A percentile compares a stretch with the other conserved stretches of the same genome.
phyloP scores from a whole-genome alignment of 2,888 invertebrate genomes.

The Epinotia nisella region DNA sequence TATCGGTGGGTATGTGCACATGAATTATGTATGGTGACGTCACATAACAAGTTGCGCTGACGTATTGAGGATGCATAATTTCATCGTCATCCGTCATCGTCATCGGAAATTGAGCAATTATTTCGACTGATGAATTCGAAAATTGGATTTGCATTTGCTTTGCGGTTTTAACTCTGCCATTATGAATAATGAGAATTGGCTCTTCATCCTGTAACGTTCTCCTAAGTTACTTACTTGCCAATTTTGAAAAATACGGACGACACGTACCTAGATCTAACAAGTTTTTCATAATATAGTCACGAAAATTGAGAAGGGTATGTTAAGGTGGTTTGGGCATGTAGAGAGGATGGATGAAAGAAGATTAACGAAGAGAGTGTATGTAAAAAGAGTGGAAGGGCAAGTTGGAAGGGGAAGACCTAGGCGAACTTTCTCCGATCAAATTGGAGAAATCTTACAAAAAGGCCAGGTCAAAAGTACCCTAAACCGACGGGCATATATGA shows the following conservation, averaged over 20 bases:
- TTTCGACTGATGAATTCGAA: conserved; percentile 25
- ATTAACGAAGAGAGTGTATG: no score
- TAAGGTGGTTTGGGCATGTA: no score
- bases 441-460: no score
- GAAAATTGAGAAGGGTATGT: no score
- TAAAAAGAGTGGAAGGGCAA: no score
- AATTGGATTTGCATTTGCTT: conserved; percentile 22
- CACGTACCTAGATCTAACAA: no score
- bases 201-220: not conserved
- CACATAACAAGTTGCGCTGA: conserved; percentile 8
- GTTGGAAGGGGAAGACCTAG: no score
- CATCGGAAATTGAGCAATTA: conserved; percentile 32
- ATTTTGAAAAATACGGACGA: not conserved
- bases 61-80: conserved; percentile 32
- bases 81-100: conserved; percentile 21
- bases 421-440: no score
- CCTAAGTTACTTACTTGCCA: not conserved
- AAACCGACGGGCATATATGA: no score
- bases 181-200: not conserved
- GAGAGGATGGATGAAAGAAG: no score
- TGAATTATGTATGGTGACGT: conserved; percentile 3
- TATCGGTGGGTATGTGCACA: not conserved
- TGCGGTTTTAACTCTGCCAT: conserved; percentile 6
- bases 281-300: no score
- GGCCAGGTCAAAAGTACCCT: no score